A percentile compares a stretch with the other conserved stretches of the same genome.
phyloP scores from a whole-genome alignment of 2,888 invertebrate genomes.

The Pterostichus madidus region DNA sequence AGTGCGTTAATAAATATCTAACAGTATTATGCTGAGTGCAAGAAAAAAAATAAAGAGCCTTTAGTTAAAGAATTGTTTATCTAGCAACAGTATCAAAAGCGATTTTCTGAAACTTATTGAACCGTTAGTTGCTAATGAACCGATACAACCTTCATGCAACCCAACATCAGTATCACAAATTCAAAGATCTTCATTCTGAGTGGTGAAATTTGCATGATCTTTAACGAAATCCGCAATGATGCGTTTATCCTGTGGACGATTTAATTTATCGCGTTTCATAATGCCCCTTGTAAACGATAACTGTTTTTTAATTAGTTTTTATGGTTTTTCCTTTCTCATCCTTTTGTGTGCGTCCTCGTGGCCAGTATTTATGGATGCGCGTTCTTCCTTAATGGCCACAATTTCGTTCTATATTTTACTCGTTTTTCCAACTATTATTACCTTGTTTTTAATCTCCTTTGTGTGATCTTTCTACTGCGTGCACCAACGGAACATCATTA shows the following conservation, averaged over 20 bases:
- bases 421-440: conserved; percentile 59
- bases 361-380: conserved; percentile 62
- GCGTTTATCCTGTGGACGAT: conserved; percentile 27
- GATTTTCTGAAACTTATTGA: too few species aligned
- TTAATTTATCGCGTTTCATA: conserved; percentile 65
- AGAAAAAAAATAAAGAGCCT: too few species aligned
- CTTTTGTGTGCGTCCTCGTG: conserved; percentile 45
- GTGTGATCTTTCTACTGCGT: conserved; percentile 32
- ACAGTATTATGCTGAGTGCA: too few species aligned
- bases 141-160: too few species aligned
- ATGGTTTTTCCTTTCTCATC: conserved; percentile 56
- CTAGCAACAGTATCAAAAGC: too few species aligned
- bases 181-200: too few species aligned
- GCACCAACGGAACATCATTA: conserved; percentile 31
- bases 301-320: conserved; percentile 67
- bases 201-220: neutral
- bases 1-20: too few species aligned
- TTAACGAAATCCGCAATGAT: conserved; percentile 42
- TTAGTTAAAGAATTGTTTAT: too few species aligned
- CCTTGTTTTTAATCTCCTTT: conserved; percentile 54
- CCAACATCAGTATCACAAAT: too few species aligned
- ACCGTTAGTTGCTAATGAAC: too few species aligned
- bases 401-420: conserved; percentile 60
- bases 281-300: conserved; percentile 62
- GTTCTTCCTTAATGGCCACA: conserved; percentile 58